phyloP scores from a whole-genome alignment of 1,140 invertebrate genomes.

The Colletes gigas region DNA sequence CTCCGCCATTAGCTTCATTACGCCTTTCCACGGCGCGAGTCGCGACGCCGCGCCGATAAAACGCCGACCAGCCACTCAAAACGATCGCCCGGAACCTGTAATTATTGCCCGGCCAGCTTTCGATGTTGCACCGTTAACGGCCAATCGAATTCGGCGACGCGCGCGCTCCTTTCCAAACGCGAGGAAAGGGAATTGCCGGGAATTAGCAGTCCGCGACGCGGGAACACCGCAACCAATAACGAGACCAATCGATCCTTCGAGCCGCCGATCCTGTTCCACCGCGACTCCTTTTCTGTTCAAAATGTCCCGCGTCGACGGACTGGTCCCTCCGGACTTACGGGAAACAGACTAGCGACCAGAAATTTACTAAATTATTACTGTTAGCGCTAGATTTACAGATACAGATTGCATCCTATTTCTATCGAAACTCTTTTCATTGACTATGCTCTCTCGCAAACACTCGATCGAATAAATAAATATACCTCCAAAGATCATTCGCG shows the following conservation, averaged over 20 bases:
- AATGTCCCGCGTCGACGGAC: no score
- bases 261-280: neutral
- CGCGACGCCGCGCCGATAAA: slow-evolving; percentile 30
- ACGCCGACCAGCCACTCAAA: slow-evolving; percentile 30
- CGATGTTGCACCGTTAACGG: slow-evolving; percentile 1
- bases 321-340: no score
- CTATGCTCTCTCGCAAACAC: no score
- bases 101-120: neutral
- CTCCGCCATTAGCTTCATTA: slow-evolving; percentile 65
- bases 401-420: no score
- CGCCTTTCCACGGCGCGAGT: slow-evolving; percentile 16
- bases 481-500: no score
- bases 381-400: no score
- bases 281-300: no score
- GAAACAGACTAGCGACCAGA: no score
- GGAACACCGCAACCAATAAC: neutral
- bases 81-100: slow-evolving; percentile 30
- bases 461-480: no score
- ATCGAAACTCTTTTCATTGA: no score
- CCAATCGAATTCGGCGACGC: neutral
- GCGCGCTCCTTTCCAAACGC: neutral
- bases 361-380: no score
- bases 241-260: neutral
- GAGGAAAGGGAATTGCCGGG: neutral
- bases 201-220: neutral